These are phyloP conservation scores for Patiria pectinifera DNA, from an alignment of 53 echinoderm and acorn worm genomes.

Conservation along the genomic window DNA sequence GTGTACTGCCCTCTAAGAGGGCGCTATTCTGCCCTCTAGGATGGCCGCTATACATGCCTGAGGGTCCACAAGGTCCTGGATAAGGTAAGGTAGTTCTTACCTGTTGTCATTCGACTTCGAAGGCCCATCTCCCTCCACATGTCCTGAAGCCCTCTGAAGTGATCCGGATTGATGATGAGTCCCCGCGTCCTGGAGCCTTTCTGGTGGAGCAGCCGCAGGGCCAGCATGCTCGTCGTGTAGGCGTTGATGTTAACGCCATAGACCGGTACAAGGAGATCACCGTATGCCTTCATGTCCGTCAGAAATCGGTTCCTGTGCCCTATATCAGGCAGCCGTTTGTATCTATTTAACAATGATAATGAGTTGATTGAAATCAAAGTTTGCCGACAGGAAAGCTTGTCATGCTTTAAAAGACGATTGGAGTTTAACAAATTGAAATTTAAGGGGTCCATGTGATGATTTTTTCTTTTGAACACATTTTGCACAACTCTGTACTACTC, in stretches of 20 bases:
- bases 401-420: too few species aligned
- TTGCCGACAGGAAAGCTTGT: background rate
- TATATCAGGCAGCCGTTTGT: background rate
- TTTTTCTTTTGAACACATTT: too few species aligned
- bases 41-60: too few species aligned
- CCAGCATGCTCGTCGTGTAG: background rate
- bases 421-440: too few species aligned
- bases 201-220: slow-evolving; percentile 1
- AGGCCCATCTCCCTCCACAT: slow-evolving; percentile 34
- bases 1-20: too few species aligned
- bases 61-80: too few species aligned
- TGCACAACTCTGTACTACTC: too few species aligned
- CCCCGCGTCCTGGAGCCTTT: background rate
- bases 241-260: slow-evolving; percentile 22
- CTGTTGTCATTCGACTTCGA: slow-evolving; percentile 39
- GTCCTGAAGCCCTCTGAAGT: slow-evolving; percentile 19
- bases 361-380: background rate
- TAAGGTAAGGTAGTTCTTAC: background rate
- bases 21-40: too few species aligned
- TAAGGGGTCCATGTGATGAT: too few species aligned
- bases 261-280: slow-evolving; percentile 29
- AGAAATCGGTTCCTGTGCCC: slow-evolving; percentile 8
- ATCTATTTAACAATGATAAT: slow-evolving; percentile 6
- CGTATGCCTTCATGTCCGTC: slow-evolving; percentile 36
- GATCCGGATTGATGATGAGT: slow-evolving; percentile 56